Base-by-base conservation (phyloP, 2,888 invertebrate species). In the Epistrophe grossulariae region DNA sequence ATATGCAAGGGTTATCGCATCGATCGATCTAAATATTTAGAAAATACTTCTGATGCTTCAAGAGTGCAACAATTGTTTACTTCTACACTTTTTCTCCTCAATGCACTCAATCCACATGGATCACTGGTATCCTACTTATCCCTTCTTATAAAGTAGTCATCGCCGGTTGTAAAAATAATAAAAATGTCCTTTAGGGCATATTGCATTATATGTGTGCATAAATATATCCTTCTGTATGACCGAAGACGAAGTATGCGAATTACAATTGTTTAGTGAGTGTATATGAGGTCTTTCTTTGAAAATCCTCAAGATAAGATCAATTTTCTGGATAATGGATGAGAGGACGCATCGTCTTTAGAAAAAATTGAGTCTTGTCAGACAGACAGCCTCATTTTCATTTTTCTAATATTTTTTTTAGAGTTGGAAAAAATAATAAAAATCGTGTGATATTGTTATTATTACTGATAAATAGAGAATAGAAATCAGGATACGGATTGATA, bases 11-110 rank as follows among this genome's bases (percentile, higher is more conserved):
- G 88, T 88, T 89, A 89, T 89, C 89, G 45, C 74, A 82, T 88
- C 84, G 88, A 88, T 82, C 78, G 84, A 89, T 89, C 89, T 89
- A 88, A 89, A 89, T 89, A 89, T 89, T 89, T 89, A 87, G 89
- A 76, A 89, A 89, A 89, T 87, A 89, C 85, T 72, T 31, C 73
- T 45, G 68, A 24, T 24, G 3, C 68, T 77, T 77, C 52, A 66
- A 52, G 73, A 72, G 55, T 68, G 78, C 52, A 87, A 82, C 82
- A 82, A 87, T 74, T 79, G 80, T 76, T 80, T 80, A 59, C 62
- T 55, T 24, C 17, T 57, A 43, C 31, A 71, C 19, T 60, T 74
- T 74, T 74, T 45, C 64, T 40, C 17, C 11, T 74, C 66, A 79
- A 43, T 79, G 87, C 82, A 17, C 87, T 64, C 83, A 79, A 83